Percentiles rank a stretch among this genome's conserved stretches.
Conservation (phyloP, 2,797 vertebrate species). For the Antrozous pallidus region DNA sequence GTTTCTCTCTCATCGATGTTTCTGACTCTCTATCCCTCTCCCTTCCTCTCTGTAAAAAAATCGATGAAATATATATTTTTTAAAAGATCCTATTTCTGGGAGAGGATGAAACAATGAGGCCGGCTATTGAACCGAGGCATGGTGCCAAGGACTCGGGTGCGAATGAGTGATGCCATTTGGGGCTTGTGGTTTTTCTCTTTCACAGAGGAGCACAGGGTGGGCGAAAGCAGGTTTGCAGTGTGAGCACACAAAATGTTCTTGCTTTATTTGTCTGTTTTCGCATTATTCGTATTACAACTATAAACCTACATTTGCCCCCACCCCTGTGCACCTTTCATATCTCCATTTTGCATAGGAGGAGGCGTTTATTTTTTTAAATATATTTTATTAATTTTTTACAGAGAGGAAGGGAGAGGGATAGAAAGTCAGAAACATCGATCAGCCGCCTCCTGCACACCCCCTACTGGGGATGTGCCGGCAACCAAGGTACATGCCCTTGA, state of each 20-base stretch:
- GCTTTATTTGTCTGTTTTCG: neutral
- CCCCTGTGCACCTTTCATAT: neutral
- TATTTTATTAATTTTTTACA: no score
- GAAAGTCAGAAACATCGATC: no score
- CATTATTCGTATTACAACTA: neutral
- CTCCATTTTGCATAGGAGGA: neutral
- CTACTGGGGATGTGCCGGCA: no score
- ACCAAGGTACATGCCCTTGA: no score
- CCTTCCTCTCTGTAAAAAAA: no score
- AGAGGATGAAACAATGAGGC: neutral
- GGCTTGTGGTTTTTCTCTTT: neutral
- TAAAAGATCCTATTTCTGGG: neutral
- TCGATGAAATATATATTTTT: no score
- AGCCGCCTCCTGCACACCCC: no score
- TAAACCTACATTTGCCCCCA: neutral
- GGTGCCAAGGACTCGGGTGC: no score
- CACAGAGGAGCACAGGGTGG: neutral
- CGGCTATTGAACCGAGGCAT: neutral
- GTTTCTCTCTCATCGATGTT: no score
- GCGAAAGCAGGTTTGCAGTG: neutral
- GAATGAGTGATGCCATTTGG: neutral
- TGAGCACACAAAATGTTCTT: neutral
- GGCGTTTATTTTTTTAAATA: no score
- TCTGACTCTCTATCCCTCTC: no score
- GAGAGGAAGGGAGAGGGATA: no score